phyloP scores from a whole-genome alignment of 2,888 invertebrate species.

The Tinea pellionella region DNA sequence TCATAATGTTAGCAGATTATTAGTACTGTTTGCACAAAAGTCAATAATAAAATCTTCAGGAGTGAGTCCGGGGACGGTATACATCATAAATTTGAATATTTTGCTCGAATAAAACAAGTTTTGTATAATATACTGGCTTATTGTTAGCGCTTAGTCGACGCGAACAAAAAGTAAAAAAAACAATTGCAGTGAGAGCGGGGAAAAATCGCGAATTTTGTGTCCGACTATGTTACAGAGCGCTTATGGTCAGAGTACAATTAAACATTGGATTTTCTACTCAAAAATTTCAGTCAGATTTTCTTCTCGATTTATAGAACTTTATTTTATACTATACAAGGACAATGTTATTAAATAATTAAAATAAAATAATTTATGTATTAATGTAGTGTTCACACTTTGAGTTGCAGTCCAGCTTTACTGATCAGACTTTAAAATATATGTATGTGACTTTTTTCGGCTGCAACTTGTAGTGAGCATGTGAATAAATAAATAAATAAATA shows the following conservation, averaged over 20 bases:
- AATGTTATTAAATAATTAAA: too few species aligned
- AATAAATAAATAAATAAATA: too few species aligned
- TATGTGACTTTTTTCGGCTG: too few species aligned
- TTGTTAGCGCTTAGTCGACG: slow-evolving; percentile 43
- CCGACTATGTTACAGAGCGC: slow-evolving; percentile 11
- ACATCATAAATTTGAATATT: slow-evolving; percentile 66
- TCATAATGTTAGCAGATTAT: neutral
- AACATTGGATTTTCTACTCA: too few species aligned
- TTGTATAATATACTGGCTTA: slow-evolving; percentile 56
- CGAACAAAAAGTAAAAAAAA: slow-evolving; percentile 23
- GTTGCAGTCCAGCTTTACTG: too few species aligned
- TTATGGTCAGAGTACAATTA: slow-evolving; percentile 14
- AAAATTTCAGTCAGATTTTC: too few species aligned
- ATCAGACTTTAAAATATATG: too few species aligned
- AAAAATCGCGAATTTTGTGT: slow-evolving; percentile 42
- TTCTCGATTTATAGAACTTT: too few species aligned
- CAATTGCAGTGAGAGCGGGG: slow-evolving; percentile 21
- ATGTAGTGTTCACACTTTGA: too few species aligned
- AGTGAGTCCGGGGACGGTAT: slow-evolving; percentile 24
- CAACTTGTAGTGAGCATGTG: too few species aligned
- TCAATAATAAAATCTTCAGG: neutral
- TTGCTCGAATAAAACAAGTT: slow-evolving; percentile 39
- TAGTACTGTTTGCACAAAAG: neutral
- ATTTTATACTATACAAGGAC: too few species aligned
- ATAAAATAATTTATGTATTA: too few species aligned